Conservation (phyloP, 2,888 invertebrate species). For the Cephus pygmeus region DNA sequence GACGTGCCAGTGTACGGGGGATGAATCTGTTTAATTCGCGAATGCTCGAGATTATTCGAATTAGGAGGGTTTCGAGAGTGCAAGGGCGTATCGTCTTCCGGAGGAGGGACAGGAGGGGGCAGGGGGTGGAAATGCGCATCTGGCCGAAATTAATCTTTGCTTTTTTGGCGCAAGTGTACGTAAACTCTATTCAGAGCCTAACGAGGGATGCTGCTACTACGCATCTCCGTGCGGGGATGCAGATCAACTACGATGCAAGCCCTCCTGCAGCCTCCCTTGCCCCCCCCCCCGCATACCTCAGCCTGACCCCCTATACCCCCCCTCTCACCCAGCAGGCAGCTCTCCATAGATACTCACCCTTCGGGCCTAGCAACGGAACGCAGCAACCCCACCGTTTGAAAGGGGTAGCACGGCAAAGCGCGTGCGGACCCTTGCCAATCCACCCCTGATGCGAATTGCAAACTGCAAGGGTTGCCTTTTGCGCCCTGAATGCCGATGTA, state of each 20-base stretch:
- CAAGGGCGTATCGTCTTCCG: too few species aligned
- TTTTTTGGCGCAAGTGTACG: not conserved
- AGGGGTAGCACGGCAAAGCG: not conserved
- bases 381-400: conserved; percentile 13
- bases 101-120: fast-evolving
- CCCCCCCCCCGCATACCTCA: not conserved
- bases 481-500: conserved; percentile 45
- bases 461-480: conserved; percentile 51
- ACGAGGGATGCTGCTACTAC: not conserved
- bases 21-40: not conserved
- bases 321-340: not conserved
- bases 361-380: conserved; percentile 29
- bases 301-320: not conserved
- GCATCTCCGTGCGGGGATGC: not conserved
- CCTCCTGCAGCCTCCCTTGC: not conserved
- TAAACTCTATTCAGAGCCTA: not conserved
- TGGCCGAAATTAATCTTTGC: not conserved
- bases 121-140: not conserved
- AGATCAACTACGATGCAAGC: not conserved
- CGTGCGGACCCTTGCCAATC: conserved; percentile 24
- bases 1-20: not conserved
- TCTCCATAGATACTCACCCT: not conserved
- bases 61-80: not conserved
- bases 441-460: conserved; percentile 35
- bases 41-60: not conserved